Evolutionary conservation across 2,113 vertebrate species (phyloP).

Genomic region (Peromyscus californicus): DNA sequence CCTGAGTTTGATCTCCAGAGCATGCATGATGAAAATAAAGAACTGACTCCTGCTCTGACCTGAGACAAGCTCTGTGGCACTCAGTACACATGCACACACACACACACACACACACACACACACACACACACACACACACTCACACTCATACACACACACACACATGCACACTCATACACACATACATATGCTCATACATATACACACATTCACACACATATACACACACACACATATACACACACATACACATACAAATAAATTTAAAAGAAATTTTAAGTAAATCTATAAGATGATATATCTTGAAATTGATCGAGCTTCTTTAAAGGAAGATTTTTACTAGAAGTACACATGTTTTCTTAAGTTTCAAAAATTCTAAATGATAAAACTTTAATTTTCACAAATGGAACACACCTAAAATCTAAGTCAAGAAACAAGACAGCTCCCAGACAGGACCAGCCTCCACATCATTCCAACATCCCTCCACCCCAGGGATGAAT

Average conservation of each 20-base stretch:
- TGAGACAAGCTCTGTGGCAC: not conserved
- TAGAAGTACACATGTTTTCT: not conserved
- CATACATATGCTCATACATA: not conserved
- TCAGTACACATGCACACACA: not conserved
- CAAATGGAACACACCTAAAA: not conserved
- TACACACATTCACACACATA: not conserved
- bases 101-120: not conserved
- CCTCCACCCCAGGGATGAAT: not conserved
- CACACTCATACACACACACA: too few relatives aligned
- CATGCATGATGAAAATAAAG: not conserved
- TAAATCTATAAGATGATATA: not conserved
- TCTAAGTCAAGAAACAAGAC: not conserved
- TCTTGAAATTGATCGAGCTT: not conserved
- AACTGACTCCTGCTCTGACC: not conserved
- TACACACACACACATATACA: not conserved
- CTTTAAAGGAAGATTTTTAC: not conserved
- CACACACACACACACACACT: not conserved
- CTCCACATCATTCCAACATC: not conserved
- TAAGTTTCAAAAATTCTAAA: not conserved
- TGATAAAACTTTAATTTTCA: not conserved
- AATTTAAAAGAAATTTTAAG: not conserved
- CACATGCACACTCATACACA: not conserved
- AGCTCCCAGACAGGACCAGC: accelerated
- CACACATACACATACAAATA: not conserved
- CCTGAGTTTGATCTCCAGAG: not conserved